A percentile compares a stretch with the other conserved stretches of the same genome.
Conservation (phyloP, 2,888 invertebrate genomes). For the Xanthorhoe designata region DNA sequence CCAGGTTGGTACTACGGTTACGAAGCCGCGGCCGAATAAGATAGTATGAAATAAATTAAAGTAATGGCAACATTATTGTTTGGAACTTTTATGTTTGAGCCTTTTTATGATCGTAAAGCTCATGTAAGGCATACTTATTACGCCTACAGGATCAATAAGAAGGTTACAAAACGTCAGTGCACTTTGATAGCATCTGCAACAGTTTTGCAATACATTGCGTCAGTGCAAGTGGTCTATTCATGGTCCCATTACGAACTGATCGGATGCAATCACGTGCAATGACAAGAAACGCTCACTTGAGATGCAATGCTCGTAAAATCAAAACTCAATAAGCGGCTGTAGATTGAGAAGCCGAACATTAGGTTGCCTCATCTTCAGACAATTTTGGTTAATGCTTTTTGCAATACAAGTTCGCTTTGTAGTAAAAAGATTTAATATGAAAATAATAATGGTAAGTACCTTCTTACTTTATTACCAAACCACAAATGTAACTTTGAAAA, state of each 20-base stretch:
- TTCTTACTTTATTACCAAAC: background rate
- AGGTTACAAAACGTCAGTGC: constrained; percentile 4
- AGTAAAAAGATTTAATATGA: background rate
- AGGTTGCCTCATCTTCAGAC: background rate
- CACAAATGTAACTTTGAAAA: too few species aligned
- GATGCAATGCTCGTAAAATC: constrained; percentile 26
- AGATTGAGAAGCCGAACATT: background rate
- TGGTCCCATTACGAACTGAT: constrained; percentile 27
- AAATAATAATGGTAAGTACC: background rate
- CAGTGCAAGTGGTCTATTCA: constrained; percentile 26
- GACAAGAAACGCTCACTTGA: constrained; percentile 18
- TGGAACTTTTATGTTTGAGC: too few species aligned
- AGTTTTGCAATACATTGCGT: constrained; percentile 25
- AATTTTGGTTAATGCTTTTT: background rate
- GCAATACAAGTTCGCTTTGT: background rate
- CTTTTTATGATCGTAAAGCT: too few species aligned
- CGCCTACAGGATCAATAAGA: background rate
- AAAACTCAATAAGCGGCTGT: constrained; percentile 3
- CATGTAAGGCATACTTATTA: background rate
- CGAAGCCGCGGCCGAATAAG: too few species aligned
- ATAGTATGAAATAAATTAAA: too few species aligned
- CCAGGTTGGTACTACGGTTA: too few species aligned
- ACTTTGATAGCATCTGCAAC: constrained; percentile 24
- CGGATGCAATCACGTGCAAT: constrained; percentile 27
- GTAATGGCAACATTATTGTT: too few species aligned